phyloP scores from a whole-genome alignment of 2,888 invertebrate species.

The Thymelicus lineola region DNA sequence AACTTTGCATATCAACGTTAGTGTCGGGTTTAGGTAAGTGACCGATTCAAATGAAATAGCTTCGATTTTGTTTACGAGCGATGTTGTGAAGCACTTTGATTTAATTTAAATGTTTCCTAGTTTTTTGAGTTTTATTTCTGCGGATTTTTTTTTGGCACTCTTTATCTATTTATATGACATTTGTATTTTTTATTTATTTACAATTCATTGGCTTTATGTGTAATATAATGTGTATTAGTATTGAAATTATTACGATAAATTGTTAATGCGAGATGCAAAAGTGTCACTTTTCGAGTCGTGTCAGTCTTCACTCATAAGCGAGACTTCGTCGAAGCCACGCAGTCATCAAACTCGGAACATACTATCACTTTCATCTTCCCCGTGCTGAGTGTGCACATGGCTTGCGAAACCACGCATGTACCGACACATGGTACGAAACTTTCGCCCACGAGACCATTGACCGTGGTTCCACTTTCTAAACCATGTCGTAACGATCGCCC shows the following conservation, averaged over 20 bases:
- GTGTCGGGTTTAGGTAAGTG: constrained; percentile 37
- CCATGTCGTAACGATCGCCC: constrained; percentile 80
- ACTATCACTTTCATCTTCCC: constrained; percentile 64
- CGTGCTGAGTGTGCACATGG: constrained; percentile 41
- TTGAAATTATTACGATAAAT: too few relatives aligned
- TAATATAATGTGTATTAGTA: background rate
- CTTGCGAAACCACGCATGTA: constrained; percentile 61
- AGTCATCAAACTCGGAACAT: constrained; percentile 31
- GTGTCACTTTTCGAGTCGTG: background rate
- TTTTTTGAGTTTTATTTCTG: background rate
- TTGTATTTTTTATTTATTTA: background rate
- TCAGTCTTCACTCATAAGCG: background rate
- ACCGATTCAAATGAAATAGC: constrained; percentile 19
- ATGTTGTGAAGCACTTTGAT: constrained; percentile 26
- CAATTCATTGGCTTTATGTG: constrained; percentile 17
- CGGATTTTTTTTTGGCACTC: background rate
- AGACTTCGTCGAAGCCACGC: constrained; percentile 1
- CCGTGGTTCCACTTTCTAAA: constrained; percentile 83
- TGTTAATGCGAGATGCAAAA: background rate
- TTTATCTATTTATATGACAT: constrained; percentile 3
- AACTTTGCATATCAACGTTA: constrained; percentile 34
- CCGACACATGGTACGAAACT: constrained; percentile 66
- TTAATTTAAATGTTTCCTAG: background rate
- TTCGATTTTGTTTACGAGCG: constrained; percentile 31
- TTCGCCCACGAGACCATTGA: constrained; percentile 80